Evolutionary conservation across 2,113 vertebrate species (phyloP), one percentile per base, ranked within the genome.

Genomic region (Antechinus stuartii): DNA sequence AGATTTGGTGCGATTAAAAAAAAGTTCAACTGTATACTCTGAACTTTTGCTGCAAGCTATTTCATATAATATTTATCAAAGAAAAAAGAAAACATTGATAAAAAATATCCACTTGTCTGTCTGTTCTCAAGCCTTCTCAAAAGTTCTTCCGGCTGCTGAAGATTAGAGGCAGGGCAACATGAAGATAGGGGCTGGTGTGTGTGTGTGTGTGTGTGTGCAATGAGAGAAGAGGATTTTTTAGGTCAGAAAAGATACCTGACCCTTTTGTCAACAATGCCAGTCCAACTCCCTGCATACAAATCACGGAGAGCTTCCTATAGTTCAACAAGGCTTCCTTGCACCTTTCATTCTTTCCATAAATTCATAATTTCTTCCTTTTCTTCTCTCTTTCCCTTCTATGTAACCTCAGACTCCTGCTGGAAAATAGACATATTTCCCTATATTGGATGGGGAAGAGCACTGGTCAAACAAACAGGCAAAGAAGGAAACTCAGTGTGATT

Each of bases 401-500:
- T 23, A 11, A 52, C 93, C 95, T 49, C 49, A 49, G 92, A 89
- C 24, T 25, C 92, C 49, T 49, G 56, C 16, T 54, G 42, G 89
- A 61, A 42, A 90, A 68, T 47, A 53, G 5, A 9, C n/a, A 56
- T 93, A n/a, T 52, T 52, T 52, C 11, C 50, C 8, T 52, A 52
- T 0, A 8, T 1, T 16, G 68, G n/a, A 16, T 42, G 68, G n/a
- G n/a, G 35, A 91, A 27, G 30, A 57, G 52, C n/a, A 30, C 68
- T 94, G 93, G 92, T n/a, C 55, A 57, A 54, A 49, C 92, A 89
- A 55, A 92, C 89, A 90, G 57, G 91, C 53, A 94, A 95, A 97
- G 94, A 94, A 97, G 94, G 91, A 94, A 91, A 90, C 94, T 94
- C 47, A 2, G 91, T 50, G 95, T 96, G 56, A 94, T 97, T 97